Conservation (phyloP, 2,113 vertebrate species). For the Ammodytes dubius region DNA sequence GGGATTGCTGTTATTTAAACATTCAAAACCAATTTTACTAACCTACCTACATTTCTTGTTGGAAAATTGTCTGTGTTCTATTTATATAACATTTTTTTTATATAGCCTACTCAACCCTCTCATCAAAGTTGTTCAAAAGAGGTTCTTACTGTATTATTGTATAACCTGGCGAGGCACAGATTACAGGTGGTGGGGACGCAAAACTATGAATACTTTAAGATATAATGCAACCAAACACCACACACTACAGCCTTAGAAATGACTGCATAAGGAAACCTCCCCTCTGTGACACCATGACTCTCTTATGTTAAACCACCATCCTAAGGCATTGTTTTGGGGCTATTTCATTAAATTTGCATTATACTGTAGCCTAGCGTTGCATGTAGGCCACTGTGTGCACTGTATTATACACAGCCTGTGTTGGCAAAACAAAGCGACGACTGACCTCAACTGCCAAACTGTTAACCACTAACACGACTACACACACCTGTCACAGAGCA, state of each 20-base stretch:
- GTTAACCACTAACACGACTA: slow-evolving; percentile 1
- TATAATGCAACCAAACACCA: neutral
- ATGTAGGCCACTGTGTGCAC: neutral
- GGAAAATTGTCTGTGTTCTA: neutral
- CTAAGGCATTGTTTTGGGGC: neutral
- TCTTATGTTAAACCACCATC: neutral
- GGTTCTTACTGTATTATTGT: neutral
- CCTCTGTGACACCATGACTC: neutral
- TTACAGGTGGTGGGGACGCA: slow-evolving; percentile 19
- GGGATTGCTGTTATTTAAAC: neutral
- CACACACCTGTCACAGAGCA: slow-evolving; percentile 8
- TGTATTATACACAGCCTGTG: neutral
- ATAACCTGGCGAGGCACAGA: slow-evolving; percentile 18
- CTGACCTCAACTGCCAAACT: neutral
- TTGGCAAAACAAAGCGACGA: slow-evolving; percentile 7
- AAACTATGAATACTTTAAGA: neutral
- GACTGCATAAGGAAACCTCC: neutral
- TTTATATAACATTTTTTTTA: neutral
- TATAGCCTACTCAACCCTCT: neutral
- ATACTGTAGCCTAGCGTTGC: neutral
- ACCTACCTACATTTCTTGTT: neutral
- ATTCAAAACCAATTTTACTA: neutral
- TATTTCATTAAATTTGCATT: slow-evolving; percentile 1
- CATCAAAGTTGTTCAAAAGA: neutral
- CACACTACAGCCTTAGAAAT: neutral